A percentile compares a stretch with the other conserved stretches of the same genome.
These are phyloP conservation scores for Tenthredo amoena DNA, from an alignment of 2,888 invertebrate genomes.

Conservation along the genomic window DNA sequence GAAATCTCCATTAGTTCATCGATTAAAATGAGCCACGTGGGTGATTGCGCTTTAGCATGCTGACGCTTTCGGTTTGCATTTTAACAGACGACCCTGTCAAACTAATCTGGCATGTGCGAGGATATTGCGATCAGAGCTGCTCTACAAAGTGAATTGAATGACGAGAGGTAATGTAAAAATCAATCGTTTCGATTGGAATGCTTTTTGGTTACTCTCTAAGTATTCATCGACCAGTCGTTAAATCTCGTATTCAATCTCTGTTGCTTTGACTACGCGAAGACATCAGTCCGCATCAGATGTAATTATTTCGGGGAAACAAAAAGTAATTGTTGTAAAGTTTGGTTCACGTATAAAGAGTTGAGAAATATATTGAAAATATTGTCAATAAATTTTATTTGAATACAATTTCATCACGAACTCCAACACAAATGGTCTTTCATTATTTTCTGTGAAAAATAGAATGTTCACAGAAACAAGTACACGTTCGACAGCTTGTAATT, in stretches of 20 bases:
- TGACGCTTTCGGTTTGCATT: slow-evolving; percentile 37
- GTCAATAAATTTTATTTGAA: background rate
- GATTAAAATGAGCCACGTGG: slow-evolving; percentile 36
- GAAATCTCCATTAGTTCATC: slow-evolving; percentile 43
- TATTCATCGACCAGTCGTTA: background rate
- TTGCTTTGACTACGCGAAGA: background rate
- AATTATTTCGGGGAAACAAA: background rate
- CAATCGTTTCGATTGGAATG: background rate
- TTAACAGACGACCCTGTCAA: slow-evolving; percentile 28
- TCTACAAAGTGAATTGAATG: background rate
- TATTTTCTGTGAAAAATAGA: slow-evolving; percentile 62
- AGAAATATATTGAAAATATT: background rate
- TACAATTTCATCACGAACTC: background rate
- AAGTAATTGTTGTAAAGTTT: background rate
- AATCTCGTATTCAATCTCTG: background rate
- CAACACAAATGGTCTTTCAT: slow-evolving; percentile 51
- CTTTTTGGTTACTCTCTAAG: background rate
- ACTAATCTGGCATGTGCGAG: slow-evolving; percentile 15
- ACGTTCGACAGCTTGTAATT: background rate
- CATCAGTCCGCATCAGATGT: background rate
- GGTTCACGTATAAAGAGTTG: background rate
- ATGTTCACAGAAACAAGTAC: background rate
- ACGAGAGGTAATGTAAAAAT: background rate
- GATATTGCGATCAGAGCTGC: background rate
- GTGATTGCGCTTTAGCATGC: slow-evolving; percentile 43